Evolutionary conservation across 2,797 vertebrate species (phyloP).

Genomic region (Mallotus villosus): DNA sequence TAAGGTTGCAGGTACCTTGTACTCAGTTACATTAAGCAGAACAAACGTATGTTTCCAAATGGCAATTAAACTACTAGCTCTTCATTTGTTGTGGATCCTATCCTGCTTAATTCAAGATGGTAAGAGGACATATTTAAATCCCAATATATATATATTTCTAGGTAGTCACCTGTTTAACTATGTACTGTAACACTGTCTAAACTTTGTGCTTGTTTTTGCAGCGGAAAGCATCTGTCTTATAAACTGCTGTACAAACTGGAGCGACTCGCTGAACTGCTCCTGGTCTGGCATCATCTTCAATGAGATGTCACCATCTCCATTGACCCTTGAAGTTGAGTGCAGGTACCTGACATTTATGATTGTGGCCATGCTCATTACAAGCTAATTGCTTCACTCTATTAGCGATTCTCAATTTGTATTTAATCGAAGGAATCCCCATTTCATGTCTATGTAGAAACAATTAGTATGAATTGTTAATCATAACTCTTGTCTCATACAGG

Average conservation of each 20-base stretch:
- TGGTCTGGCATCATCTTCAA: constrained; percentile 32
- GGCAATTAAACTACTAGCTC: constrained; percentile 34
- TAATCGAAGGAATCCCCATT: background rate
- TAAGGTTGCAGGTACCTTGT: background rate
- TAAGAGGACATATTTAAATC: constrained; percentile 21
- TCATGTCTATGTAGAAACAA: background rate
- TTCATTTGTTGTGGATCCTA: constrained; percentile 42
- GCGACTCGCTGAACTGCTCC: constrained; percentile 61
- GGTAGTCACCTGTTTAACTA: background rate
- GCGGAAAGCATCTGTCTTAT: constrained; percentile 53
- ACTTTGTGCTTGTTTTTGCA: constrained; percentile 33
- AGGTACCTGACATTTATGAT: constrained; percentile 49
- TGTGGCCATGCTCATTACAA: background rate
- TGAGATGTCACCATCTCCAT: constrained; percentile 16
- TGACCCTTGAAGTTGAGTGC: constrained; percentile 56
- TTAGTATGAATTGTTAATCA: background rate
- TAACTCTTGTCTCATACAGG: constrained; percentile 34
- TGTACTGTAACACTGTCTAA: background rate
- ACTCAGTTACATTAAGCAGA: background rate
- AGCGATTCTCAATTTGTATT: background rate
- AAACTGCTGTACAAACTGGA: constrained; percentile 70
- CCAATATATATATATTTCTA: background rate
- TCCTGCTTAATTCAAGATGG: constrained; percentile 29
- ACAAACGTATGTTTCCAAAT: constrained; percentile 39
- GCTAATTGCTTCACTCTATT: background rate